Evolutionary conservation across 2,113 vertebrate genomes (phyloP).

Genomic region (Lophius piscatorius): DNA sequence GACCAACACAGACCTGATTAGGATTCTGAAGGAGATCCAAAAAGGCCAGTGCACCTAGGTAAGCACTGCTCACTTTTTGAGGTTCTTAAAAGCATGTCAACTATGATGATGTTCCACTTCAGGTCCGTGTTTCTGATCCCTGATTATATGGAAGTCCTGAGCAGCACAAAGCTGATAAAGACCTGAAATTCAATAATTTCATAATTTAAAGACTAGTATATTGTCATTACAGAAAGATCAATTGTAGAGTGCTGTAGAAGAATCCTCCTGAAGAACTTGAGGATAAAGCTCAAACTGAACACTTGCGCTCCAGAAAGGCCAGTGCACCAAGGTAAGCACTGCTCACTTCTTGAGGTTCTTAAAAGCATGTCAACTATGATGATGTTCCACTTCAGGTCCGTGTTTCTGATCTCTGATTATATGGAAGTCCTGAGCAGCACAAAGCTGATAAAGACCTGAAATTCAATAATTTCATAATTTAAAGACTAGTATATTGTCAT

Average conservation of each 20-base stretch:
- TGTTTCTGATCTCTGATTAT: constrained; percentile 81
- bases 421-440: constrained; percentile 74
- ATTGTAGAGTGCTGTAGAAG: constrained; percentile 95
- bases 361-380: constrained; percentile 57
- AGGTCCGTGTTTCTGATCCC: constrained; percentile 82
- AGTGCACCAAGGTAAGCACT: constrained; percentile 87
- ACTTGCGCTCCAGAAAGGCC: constrained; percentile 94
- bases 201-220: not conserved
- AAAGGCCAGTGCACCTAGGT: constrained; percentile 92
- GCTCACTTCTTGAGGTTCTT: not conserved
- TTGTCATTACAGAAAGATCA: constrained; percentile 85
- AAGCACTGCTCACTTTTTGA: constrained; percentile 37
- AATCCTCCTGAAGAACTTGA: constrained; percentile 96
- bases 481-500: constrained; percentile 2
- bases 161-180: not conserved
- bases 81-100: not conserved
- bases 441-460: too few relatives aligned
- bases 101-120: constrained; percentile 79
- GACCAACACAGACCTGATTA: constrained; percentile 94
- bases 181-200: not conserved
- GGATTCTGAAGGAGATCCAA: constrained; percentile 95
- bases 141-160: constrained; percentile 80
- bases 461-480: not conserved
- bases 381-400: constrained; percentile 79
- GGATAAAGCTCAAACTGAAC: constrained; percentile 96